Evolutionary conservation across 2,797 vertebrate genomes (phyloP), one percentile per base, ranked within the genome.

Genomic region (Phoxinus dragarum): DNA sequence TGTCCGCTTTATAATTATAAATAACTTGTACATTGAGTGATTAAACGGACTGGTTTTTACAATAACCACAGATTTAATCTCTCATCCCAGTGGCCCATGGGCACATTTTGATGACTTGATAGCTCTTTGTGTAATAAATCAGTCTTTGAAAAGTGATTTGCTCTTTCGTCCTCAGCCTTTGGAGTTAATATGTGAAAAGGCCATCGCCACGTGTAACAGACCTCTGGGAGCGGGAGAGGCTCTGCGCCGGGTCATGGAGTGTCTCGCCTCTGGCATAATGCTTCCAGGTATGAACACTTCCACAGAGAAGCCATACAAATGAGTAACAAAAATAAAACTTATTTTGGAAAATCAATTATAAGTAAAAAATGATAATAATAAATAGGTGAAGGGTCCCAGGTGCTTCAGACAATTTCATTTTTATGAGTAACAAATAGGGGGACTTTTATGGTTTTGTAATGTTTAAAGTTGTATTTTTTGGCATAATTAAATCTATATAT

Each of bases 101-200:
- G 44, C 8, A 34, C 40, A 6, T 76, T 76, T n/a, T 40, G 36
- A 80, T 12, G 40, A 47, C 19, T 14, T 47, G 9, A 47, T 79
- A 19, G 38, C 31, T 66, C 40, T 23, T 44, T 34, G 10, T 47
- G n/a, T 47, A 52, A 40, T 67, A 67, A 67, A 52, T 44, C n/a
- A 17, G 21, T 86, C 61, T 89, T 52, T 86, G 3, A 56, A 21
- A 44, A 31, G 17, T n/a, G 14, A 49, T 23, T 21, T 80, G 31
- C 77, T 56, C 47, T 80, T 42, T 21, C 71, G 61, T 66, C 47
- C 79, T 40, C 87, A 99, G 98, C 98, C 98, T 54, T 94, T 99
- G 92, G 98, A 99, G 94, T 97, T 99, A 86, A 96, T 99, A 93
- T 99, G 98, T 93, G 98, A 99, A 95, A 99, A 99, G 96, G 97